These are phyloP conservation scores for Medauroidea extradentata DNA, from an alignment of 1,140 invertebrate genomes.

Conservation along the genomic window DNA sequence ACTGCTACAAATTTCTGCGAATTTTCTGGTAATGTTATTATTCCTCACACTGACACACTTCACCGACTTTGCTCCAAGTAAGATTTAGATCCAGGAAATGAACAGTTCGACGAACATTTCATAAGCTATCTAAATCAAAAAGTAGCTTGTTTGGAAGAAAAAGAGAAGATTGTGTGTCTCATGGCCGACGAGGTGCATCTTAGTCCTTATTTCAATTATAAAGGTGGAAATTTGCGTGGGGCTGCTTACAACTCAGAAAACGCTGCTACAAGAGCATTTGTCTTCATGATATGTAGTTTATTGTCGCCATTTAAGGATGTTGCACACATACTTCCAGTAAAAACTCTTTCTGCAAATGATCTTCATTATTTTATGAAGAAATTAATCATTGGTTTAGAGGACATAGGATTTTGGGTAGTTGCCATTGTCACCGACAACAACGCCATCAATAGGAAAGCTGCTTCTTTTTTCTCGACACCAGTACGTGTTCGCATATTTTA, in stretches of 20 bases:
- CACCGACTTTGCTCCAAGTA: no score
- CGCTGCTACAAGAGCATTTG: constrained; percentile 19
- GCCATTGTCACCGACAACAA: constrained; percentile 19
- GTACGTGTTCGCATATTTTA: not conserved
- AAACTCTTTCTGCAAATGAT: constrained; percentile 6
- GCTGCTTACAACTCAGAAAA: constrained; percentile 11
- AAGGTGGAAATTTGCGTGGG: constrained; percentile 21
- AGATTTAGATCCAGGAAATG: not conserved
- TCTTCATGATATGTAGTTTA: constrained; percentile 21
- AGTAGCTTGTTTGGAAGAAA: not conserved
- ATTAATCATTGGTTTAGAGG: constrained; percentile 15
- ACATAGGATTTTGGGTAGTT: constrained; percentile 10
- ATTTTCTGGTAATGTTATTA: no score
- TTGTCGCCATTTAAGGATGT: constrained; percentile 17
- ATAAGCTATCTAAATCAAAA: not conserved
- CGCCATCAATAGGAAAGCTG: constrained; percentile 20
- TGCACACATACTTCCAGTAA: constrained; percentile 13
- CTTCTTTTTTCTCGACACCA: constrained; percentile 10
- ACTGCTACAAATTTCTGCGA: no score
- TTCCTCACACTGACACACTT: no score
- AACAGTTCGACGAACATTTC: constrained; percentile 1
- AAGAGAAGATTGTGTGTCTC: not conserved
- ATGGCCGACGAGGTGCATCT: constrained; percentile 24
- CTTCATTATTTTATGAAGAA: constrained; percentile 10
- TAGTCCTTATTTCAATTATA: constrained; percentile 21